Percentiles rank a stretch among this genome's conserved stretches.
phyloP scores from a whole-genome alignment of 2,113 vertebrate species.

The Drymodes brunneopygia region DNA sequence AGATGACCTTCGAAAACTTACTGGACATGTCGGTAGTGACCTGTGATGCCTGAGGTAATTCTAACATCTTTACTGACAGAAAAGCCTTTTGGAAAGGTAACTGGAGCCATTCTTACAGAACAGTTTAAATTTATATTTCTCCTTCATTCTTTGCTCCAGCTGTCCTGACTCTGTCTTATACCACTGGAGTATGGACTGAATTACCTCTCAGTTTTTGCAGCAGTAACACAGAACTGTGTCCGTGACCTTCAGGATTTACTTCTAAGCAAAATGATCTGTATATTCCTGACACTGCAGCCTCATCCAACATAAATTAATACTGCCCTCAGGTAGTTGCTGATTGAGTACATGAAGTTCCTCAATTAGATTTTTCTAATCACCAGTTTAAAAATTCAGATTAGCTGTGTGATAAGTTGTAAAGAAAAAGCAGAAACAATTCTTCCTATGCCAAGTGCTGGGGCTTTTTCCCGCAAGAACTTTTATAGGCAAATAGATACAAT shows the following conservation, averaged over 20 bases:
- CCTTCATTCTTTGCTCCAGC: neutral
- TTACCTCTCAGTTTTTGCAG: neutral
- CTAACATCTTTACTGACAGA: neutral
- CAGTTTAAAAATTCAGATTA: neutral
- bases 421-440: neutral
- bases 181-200: neutral
- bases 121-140: neutral
- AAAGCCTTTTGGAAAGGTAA: neutral
- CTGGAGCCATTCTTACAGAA: neutral
- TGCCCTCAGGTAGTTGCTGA: neutral
- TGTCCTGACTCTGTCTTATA: neutral
- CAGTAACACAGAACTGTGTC: neutral
- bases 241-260: neutral
- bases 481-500: neutral
- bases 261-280: neutral
- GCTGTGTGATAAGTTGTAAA: neutral
- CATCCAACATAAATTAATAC: neutral
- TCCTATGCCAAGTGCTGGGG: neutral
- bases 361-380: neutral
- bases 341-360: neutral
- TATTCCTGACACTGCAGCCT: neutral
- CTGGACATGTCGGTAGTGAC: neutral
- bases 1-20: neutral
- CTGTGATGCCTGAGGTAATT: neutral
- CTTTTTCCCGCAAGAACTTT: neutral